Conservation (phyloP, 2,797 vertebrate species). For the Dallia pectoralis region DNA sequence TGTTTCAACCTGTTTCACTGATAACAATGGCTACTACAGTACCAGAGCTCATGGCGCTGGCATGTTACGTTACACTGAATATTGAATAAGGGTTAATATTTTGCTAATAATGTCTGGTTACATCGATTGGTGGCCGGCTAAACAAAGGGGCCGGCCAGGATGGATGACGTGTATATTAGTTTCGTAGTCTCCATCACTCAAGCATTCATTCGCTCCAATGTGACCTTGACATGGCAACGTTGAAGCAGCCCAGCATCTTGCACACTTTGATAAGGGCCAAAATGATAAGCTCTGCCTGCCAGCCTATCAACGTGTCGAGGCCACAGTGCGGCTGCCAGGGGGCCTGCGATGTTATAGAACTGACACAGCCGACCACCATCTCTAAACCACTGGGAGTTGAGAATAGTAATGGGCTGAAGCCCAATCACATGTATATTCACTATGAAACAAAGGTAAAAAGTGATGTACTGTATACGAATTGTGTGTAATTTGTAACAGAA, state of each 20-base stretch:
- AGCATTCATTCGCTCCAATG: conserved; percentile 34
- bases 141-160: conserved; percentile 27
- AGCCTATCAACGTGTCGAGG: conserved; percentile 39
- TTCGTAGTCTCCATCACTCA: conserved; percentile 44
- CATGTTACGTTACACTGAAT: conserved; percentile 25
- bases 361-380: conserved; percentile 22
- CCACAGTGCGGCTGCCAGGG: conserved; percentile 20
- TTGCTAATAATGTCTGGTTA: neutral
- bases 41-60: neutral
- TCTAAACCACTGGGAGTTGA: conserved; percentile 9
- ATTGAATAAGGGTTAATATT: neutral
- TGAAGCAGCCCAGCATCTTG: conserved; percentile 42
- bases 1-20: too few species aligned
- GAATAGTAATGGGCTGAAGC: neutral
- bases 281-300: conserved; percentile 19
- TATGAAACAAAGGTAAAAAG: neutral
- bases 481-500: neutral
- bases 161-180: conserved; percentile 27
- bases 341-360: conserved; percentile 7
- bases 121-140: conserved; percentile 31
- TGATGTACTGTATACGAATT: neutral
- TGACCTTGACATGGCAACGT: conserved; percentile 62
- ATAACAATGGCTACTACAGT: too few species aligned
- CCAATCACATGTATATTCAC: neutral
- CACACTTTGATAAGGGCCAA: conserved; percentile 53